Conservation (phyloP, 2,113 vertebrate genomes). For the Sisor rabdophorus region DNA sequence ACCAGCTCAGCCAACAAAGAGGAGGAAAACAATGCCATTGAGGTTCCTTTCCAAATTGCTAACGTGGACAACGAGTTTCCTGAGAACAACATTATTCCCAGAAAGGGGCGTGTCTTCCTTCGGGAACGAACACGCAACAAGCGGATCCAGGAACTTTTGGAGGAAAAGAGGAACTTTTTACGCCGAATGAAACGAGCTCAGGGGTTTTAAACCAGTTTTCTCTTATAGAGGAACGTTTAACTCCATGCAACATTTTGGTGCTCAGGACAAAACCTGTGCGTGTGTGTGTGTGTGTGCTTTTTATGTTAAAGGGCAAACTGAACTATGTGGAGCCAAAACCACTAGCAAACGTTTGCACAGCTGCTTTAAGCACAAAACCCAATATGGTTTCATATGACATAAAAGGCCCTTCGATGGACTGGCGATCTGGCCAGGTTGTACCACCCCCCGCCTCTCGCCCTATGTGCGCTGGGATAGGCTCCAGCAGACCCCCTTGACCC, state of each 20-base stretch:
- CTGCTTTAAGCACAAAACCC: conserved; percentile 46
- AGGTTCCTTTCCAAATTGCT: conserved; percentile 69
- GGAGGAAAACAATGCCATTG: conserved; percentile 79
- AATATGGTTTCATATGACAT: conserved; percentile 31
- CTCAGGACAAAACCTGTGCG: conserved; percentile 37
- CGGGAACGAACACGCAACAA: conserved; percentile 88
- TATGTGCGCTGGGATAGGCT: no score
- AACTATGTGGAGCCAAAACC: conserved; percentile 46
- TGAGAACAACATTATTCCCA: conserved; percentile 81
- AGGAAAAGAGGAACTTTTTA: conserved; percentile 80
- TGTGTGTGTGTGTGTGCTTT: conserved; percentile 8
- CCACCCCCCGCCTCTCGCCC: no score
- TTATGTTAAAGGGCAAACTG: conserved; percentile 43
- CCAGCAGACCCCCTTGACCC: no score
- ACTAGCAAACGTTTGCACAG: conserved; percentile 58
- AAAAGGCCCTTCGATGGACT: no score
- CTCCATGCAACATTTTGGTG: conserved; percentile 26
- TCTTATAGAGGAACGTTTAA: conserved; percentile 76
- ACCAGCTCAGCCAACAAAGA: conserved; percentile 55
- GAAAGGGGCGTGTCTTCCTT: conserved; percentile 69
- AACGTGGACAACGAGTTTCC: conserved; percentile 71
- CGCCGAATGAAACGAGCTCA: conserved; percentile 75
- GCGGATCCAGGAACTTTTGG: conserved; percentile 90
- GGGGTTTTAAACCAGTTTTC: conserved; percentile 59
- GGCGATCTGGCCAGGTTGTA: no score